A percentile compares a stretch with the other conserved stretches of the same genome.
Evolutionary conservation across 2,888 invertebrate genomes (phyloP).

Genomic region (Orthosia incerta): DNA sequence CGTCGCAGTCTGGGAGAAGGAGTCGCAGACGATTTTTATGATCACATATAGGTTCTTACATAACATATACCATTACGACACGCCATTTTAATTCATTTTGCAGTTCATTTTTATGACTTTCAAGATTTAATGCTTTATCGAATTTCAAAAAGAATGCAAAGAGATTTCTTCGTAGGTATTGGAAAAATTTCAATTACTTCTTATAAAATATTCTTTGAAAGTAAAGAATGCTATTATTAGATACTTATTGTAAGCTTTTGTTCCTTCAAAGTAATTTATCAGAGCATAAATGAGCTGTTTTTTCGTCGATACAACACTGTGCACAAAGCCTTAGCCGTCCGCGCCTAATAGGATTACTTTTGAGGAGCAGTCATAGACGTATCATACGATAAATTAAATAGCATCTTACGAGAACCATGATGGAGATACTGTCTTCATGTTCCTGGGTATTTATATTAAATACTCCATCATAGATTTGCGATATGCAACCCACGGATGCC

Average conservation of each 20-base stretch:
- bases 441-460: too few relatives aligned
- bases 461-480: too few relatives aligned
- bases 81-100: slow-evolving; percentile 24
- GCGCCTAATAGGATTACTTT: slow-evolving; percentile 56
- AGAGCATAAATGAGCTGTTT: background rate
- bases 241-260: slow-evolving; percentile 22
- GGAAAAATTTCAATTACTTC: background rate
- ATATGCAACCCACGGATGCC: too few relatives aligned
- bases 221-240: background rate
- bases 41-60: slow-evolving; percentile 3
- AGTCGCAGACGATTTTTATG: slow-evolving; percentile 27
- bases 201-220: slow-evolving; percentile 5
- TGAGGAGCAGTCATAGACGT: slow-evolving; percentile 35
- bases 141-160: slow-evolving; percentile 1
- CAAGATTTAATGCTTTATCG: background rate
- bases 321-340: slow-evolving; percentile 16
- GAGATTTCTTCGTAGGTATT: background rate
- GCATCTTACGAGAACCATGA: slow-evolving; percentile 1
- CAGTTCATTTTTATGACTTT: slow-evolving; percentile 19
- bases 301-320: slow-evolving; percentile 15
- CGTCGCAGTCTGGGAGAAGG: slow-evolving; percentile 11
- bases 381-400: slow-evolving; percentile 46
- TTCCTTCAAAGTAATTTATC: slow-evolving; percentile 23
- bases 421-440: background rate
- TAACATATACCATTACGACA: slow-evolving; percentile 5